phyloP scores from a whole-genome alignment of 2,888 invertebrate species.

The Aquatica leii region DNA sequence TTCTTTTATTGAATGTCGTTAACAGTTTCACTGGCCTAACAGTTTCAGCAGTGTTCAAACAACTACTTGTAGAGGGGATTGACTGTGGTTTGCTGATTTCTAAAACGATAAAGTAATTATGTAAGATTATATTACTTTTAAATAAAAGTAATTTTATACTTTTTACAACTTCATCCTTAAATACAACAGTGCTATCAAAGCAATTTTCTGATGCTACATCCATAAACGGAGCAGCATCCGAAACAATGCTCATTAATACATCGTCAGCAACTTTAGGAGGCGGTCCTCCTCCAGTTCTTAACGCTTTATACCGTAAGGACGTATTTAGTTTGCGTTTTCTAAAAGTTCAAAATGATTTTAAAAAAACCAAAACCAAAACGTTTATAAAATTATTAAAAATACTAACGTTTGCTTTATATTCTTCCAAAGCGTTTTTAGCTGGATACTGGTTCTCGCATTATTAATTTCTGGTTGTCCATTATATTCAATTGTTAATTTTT shows the following conservation, averaged over 20 bases:
- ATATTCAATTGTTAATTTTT: neutral
- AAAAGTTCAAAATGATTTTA: neutral
- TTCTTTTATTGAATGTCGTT: conserved; percentile 1
- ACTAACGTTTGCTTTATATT: conserved; percentile 8
- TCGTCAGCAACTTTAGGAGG: conserved; percentile 1
- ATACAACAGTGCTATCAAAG: neutral
- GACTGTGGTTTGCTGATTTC: no score
- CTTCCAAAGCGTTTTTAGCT: conserved; percentile 7
- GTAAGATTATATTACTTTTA: no score
- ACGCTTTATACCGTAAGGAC: neutral
- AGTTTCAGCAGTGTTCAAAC: no score
- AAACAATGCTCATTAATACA: neutral
- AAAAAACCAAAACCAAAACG: neutral
- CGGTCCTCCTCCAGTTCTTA: conserved; percentile 5
- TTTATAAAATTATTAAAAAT: conserved; percentile 3
- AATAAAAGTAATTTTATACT: no score
- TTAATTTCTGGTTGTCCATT: no score
- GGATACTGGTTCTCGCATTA: neutral
- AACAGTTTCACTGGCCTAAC: neutral
- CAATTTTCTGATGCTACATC: conserved; percentile 1
- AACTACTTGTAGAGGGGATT: no score
- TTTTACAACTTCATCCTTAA: no score
- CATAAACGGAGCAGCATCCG: conserved; percentile 10
- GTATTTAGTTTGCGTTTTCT: no score
- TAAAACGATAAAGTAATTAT: no score